phyloP scores from a whole-genome alignment of 2,888 invertebrate genomes.

The Panopea generosa region DNA sequence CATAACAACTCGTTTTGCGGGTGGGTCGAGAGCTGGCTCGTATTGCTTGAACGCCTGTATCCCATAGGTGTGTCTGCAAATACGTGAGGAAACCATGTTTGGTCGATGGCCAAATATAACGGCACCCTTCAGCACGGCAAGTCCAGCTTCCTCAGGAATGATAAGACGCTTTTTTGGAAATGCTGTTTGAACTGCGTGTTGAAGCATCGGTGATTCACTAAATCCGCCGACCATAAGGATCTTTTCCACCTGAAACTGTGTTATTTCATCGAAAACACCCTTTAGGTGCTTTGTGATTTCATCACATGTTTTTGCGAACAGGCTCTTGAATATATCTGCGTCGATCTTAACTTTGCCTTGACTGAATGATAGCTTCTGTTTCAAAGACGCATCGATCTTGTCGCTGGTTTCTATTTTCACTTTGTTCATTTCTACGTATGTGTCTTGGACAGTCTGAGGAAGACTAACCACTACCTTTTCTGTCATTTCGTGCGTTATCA shows the following conservation, averaged over 20 bases:
- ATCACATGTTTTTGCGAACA: constrained; percentile 32
- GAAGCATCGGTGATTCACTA: constrained; percentile 49
- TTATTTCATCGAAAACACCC: constrained; percentile 17
- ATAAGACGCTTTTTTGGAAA: constrained; percentile 38
- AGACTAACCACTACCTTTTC: constrained; percentile 21
- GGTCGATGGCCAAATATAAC: constrained; percentile 62
- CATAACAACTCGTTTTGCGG: constrained; percentile 28
- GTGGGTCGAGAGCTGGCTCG: constrained; percentile 51
- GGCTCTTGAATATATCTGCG: constrained; percentile 41
- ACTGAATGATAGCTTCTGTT: constrained; percentile 24
- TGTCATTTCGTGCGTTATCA: constrained; percentile 10
- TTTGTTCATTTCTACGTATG: constrained; percentile 31
- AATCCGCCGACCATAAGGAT: constrained; percentile 60
- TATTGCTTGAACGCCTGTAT: constrained; percentile 51
- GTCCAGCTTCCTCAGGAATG: constrained; percentile 50
- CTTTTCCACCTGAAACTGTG: constrained; percentile 21
- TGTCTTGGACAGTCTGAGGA: constrained; percentile 21
- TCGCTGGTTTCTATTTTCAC: background rate
- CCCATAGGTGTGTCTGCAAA: constrained; percentile 61
- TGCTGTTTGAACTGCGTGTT: constrained; percentile 18
- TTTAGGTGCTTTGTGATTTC: constrained; percentile 29
- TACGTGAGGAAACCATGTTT: constrained; percentile 51
- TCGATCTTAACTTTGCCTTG: constrained; percentile 36
- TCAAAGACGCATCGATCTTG: constrained; percentile 7
- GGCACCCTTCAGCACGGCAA: constrained; percentile 56